Percentiles rank a stretch among this genome's conserved stretches.
Conservation (phyloP, 2,888 invertebrate genomes). For the Poecilobothrus nobilitatus region DNA sequence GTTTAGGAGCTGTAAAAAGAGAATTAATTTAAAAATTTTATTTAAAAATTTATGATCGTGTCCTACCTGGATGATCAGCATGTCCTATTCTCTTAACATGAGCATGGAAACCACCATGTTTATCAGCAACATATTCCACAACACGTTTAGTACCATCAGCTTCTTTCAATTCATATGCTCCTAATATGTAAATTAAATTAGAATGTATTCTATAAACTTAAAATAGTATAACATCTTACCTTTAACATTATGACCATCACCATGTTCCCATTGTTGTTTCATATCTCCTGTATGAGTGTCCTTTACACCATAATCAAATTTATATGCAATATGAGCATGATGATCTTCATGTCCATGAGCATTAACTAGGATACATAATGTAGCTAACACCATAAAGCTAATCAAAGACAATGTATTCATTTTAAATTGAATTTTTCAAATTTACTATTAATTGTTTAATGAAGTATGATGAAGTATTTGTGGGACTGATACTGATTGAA, state of each 20-base stretch:
- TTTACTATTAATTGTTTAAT: too few relatives aligned
- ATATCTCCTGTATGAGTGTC: constrained; percentile 38
- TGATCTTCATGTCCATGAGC: constrained; percentile 29
- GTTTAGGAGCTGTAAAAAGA: neutral
- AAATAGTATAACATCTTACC: too few relatives aligned
- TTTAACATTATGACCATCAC: constrained; percentile 43
- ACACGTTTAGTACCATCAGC: constrained; percentile 46
- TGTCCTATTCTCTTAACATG: constrained; percentile 46
- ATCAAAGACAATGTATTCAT: neutral
- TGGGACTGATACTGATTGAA: too few relatives aligned
- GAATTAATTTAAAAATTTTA: neutral
- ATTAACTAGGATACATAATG: neutral
- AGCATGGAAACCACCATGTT: constrained; percentile 46
- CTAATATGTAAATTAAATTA: too few relatives aligned
- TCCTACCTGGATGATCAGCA: constrained; percentile 31
- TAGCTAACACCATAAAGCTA: neutral
- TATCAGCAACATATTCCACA: constrained; percentile 46
- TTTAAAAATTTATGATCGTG: neutral
- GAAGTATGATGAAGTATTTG: too few relatives aligned
- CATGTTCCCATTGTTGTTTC: constrained; percentile 39
- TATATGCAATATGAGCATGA: constrained; percentile 34
- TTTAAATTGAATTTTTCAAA: too few relatives aligned
- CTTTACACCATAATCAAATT: constrained; percentile 38
- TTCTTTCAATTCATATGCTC: constrained; percentile 45
- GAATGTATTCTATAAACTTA: too few relatives aligned